Conservation (phyloP, 2,113 vertebrate species). For the Calyptomena viridis region DNA sequence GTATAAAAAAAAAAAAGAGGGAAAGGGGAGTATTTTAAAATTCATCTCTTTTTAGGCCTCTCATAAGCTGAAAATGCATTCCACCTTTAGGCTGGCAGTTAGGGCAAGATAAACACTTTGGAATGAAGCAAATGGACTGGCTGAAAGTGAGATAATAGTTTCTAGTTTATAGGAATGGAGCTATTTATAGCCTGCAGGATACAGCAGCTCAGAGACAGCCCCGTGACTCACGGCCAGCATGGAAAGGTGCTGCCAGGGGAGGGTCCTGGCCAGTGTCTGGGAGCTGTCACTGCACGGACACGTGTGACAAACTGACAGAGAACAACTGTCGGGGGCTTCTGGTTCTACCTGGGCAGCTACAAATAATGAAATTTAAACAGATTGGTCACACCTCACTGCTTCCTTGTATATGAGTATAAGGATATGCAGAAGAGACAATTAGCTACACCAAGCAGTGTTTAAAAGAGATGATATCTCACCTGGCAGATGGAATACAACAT, state of each 20-base stretch:
- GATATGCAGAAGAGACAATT: neutral
- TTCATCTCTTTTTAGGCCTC: neutral
- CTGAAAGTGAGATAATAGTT: constrained; percentile 4
- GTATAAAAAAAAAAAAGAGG: neutral
- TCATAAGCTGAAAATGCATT: neutral
- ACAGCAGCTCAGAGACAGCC: neutral
- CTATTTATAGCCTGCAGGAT: constrained; percentile 18
- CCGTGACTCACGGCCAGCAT: neutral
- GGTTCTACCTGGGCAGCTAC: neutral
- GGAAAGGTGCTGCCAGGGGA: neutral
- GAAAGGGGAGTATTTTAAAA: neutral
- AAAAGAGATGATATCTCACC: neutral
- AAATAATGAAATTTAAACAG: neutral
- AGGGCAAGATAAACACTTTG: constrained; percentile 2
- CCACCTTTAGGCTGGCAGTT: neutral
- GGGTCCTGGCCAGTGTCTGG: neutral
- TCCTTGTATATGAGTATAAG: fast-evolving
- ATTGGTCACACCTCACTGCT: neutral
- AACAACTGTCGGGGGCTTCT: fast-evolving
- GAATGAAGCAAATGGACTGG: neutral
- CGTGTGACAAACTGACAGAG: fast-evolving
- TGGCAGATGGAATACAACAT: neutral
- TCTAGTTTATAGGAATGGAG: neutral
- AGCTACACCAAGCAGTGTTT: neutral
- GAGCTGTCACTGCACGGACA: neutral